Conservation (phyloP, 2,113 vertebrate genomes). For the Steatornis caripensis region DNA sequence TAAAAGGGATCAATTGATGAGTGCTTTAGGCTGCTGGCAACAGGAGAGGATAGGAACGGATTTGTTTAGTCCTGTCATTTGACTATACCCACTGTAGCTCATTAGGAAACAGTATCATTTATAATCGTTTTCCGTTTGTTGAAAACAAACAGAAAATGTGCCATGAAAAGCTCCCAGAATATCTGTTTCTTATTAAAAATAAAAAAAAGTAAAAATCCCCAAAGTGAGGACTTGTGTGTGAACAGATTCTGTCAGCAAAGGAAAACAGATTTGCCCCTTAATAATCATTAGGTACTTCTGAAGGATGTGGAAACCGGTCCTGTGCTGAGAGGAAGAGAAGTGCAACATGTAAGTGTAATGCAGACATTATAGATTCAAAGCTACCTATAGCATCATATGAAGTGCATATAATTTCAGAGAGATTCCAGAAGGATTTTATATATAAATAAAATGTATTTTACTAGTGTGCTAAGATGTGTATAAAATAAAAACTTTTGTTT, state of each 20-base stretch:
- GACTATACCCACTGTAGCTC: background rate
- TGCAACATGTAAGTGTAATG: background rate
- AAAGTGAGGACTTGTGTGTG: background rate
- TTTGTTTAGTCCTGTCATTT: conserved; percentile 1
- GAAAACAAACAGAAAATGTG: conserved; percentile 39
- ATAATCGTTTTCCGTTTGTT: conserved; percentile 32
- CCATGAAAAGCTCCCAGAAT: conserved; percentile 17
- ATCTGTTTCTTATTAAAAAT: conserved; percentile 40
- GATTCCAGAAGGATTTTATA: background rate
- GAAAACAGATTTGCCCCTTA: conserved; percentile 6
- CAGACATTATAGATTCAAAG: background rate
- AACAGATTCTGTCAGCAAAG: conserved; percentile 8
- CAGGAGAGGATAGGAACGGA: background rate
- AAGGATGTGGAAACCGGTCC: background rate
- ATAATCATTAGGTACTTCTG: background rate
- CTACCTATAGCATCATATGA: background rate
- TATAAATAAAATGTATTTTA: background rate
- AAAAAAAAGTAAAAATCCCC: background rate
- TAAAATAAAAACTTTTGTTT: background rate
- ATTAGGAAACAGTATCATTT: background rate
- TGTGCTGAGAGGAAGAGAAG: background rate
- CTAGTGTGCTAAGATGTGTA: background rate
- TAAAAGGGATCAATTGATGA: background rate
- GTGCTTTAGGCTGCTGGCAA: background rate
- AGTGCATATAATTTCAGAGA: background rate